Percentiles rank a stretch among this genome's conserved stretches.
Evolutionary conservation across 2,797 vertebrate species (phyloP).

Genomic region (Poeciliopsis gracilis): DNA sequence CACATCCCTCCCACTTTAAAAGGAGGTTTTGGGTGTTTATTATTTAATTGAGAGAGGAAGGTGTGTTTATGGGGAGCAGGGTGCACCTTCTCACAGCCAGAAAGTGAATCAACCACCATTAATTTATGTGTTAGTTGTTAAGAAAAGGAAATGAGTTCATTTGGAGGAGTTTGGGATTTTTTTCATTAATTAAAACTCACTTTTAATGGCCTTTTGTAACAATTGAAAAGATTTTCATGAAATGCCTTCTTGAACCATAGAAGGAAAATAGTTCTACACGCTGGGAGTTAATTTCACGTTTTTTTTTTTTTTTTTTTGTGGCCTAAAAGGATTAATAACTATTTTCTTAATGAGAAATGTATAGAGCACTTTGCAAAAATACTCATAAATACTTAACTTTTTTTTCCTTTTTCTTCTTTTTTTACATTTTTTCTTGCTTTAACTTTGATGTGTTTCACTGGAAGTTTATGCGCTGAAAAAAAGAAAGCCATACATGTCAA

Average conservation of each 20-base stretch:
- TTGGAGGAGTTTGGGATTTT: slow-evolving; percentile 48
- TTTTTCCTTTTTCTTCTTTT: not conserved
- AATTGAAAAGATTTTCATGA: not conserved
- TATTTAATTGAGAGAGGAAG: slow-evolving; percentile 62
- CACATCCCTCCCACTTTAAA: slow-evolving; percentile 7
- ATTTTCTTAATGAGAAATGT: not conserved
- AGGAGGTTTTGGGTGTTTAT: slow-evolving; percentile 54
- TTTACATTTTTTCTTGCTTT: not conserved
- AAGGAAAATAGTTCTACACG: not conserved
- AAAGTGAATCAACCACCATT: slow-evolving; percentile 82
- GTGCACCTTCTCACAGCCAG: slow-evolving; percentile 60
- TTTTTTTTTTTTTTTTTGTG: not conserved
- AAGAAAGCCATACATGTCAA: not conserved
- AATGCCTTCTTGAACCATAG: not conserved
- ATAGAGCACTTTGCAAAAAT: not conserved
- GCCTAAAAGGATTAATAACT: not conserved
- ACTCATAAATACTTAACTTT: not conserved
- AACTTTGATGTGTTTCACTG: not conserved
- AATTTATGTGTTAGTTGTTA: slow-evolving; percentile 79
- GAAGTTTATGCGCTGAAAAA: not conserved
- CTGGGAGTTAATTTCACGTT: not conserved
- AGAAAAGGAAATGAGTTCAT: slow-evolving; percentile 61
- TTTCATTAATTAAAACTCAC: not conserved
- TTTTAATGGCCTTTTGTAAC: not conserved
- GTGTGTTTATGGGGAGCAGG: not conserved